These are phyloP conservation scores for Gadus chalcogrammus DNA, from an alignment of 2,113 vertebrate genomes.

Conservation along the genomic window DNA sequence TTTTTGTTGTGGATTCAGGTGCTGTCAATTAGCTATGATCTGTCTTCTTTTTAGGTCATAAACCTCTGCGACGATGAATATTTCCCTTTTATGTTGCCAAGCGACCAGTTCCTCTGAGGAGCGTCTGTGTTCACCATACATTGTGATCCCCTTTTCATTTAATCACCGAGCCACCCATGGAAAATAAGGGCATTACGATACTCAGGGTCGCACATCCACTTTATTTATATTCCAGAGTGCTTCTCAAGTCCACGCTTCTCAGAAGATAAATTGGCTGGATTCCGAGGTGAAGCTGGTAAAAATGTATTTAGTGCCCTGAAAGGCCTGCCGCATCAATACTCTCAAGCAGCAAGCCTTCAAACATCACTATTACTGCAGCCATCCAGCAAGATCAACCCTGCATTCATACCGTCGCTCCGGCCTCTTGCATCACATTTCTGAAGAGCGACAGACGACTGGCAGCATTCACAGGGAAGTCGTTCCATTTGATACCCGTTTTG, in stretches of 20 bases:
- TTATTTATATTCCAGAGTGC: conserved; percentile 46
- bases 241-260: conserved; percentile 33
- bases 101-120: too few relatives aligned
- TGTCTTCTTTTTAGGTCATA: too few relatives aligned
- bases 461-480: too few relatives aligned
- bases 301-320: conserved; percentile 43
- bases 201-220: neutral
- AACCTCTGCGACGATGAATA: too few relatives aligned
- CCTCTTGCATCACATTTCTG: neutral
- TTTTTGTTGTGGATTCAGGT: too few relatives aligned
- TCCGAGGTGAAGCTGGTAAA: conserved; percentile 34
- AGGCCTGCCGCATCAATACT: conserved; percentile 44
- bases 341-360: conserved; percentile 42
- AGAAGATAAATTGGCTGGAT: conserved; percentile 34
- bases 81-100: too few relatives aligned
- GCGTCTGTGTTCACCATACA: conserved; percentile 6
- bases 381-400: conserved; percentile 31
- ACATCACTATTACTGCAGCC: conserved; percentile 48
- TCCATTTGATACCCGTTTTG: too few relatives aligned
- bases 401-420: conserved; percentile 2
- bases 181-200: neutral
- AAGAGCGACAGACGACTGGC: too few relatives aligned
- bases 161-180: neutral
- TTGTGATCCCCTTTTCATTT: conserved; percentile 13
- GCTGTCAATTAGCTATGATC: too few relatives aligned